phyloP scores from a whole-genome alignment of 2,888 invertebrate genomes.

The Hetaerina titia region DNA sequence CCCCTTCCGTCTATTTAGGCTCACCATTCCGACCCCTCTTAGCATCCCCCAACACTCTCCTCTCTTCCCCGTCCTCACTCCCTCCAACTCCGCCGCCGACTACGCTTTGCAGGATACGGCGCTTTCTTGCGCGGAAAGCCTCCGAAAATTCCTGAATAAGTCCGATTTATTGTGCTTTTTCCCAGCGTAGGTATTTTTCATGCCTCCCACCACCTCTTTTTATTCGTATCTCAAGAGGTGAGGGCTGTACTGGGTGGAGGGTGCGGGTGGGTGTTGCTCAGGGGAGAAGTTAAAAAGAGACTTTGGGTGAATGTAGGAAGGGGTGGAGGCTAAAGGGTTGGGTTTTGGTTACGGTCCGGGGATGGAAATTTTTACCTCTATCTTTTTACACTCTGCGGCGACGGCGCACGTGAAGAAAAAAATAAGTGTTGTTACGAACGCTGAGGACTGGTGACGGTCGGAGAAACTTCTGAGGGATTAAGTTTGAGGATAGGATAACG shows the following conservation, averaged over 20 bases:
- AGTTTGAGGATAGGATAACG: background rate
- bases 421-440: background rate
- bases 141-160: conserved; percentile 55
- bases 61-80: background rate
- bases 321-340: background rate
- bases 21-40: background rate
- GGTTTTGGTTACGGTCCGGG: background rate
- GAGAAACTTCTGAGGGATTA: background rate
- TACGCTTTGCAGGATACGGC: conserved; percentile 2
- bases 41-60: background rate
- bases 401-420: background rate
- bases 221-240: background rate
- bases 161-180: conserved; percentile 50
- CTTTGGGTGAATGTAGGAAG: background rate
- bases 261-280: background rate
- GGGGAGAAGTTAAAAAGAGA: background rate
- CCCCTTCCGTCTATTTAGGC: background rate
- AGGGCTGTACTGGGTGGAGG: background rate
- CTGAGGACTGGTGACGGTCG: background rate
- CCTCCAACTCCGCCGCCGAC: background rate
- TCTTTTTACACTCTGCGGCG: background rate
- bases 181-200: background rate
- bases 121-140: conserved; percentile 34
- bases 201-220: background rate
- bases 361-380: background rate